Evolutionary conservation across 2,888 invertebrate species (phyloP), one percentile per base, ranked within the genome.

Genomic region (Agonopterix alstromeriana): DNA sequence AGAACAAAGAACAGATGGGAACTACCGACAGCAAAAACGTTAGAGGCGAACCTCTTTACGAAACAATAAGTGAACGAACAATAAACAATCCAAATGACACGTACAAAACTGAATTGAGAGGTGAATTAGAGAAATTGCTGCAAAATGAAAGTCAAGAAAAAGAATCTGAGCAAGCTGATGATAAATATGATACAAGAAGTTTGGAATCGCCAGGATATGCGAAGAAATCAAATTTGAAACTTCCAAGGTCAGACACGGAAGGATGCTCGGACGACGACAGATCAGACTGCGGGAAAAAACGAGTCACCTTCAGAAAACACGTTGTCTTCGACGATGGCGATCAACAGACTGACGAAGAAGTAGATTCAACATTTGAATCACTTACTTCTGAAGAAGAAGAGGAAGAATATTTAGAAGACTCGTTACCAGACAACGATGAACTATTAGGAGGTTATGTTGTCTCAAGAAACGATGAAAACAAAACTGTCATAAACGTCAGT

Each of bases 271-370:
- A 88, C 45, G 88, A 88, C 35, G 88, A 88, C 46, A 61, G 85
- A 47, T 87, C 88, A 0, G 88, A 88, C 47, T 70, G 73, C 48
- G 84, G 82, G 0, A 88, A 87, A 52, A 89, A 89, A 55, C 69
- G 73, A 12, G 88, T 89, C 0, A 89, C 87, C 2, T 89, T 89
- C 52, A 76, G 82, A 57, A 89, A 86, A 51, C 86, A 86, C 46
- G 86, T 89, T n/a, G 63, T 88, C 46, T 89, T 89, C 56, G 89
- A 89, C 52, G 89, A 89, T 56, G 89, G 89, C 5, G 89, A 89
- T 43, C 78, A 82, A 50, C 88, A 87, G 57, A 88, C 88, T 9
- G 88, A 88, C 38, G 83, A 87, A 45, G 85, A 82, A 57, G 67
- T 70, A 3, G 73, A 78, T 53, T 84, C 85, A 0, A 79, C 85